A percentile compares a stretch with the other conserved stretches of the same genome.
Conservation (phyloP, 2,797 vertebrate genomes). For the Anguilla anguilla region DNA sequence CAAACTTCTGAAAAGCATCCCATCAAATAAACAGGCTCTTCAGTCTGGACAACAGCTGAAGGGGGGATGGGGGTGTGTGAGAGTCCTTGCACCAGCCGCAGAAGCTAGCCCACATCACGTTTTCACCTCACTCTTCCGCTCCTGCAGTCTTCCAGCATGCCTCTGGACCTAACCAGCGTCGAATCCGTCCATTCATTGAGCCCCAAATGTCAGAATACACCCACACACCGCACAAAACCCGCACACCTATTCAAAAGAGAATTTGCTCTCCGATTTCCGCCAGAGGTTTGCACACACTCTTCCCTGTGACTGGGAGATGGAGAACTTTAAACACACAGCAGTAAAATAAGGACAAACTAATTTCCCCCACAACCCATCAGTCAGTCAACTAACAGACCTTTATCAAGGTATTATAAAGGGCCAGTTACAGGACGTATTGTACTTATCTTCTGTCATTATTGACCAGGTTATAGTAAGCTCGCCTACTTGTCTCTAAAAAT, state of each 20-base stretch:
- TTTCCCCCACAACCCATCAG: not conserved
- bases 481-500: slow-evolving; percentile 9
- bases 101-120: slow-evolving; percentile 32
- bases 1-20: not conserved
- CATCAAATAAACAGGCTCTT: not conserved
- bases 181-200: not conserved
- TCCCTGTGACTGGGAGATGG: not conserved
- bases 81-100: slow-evolving; percentile 47
- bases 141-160: not conserved
- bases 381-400: not conserved
- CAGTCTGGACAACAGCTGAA: not conserved
- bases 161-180: not conserved
- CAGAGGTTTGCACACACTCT: not conserved
- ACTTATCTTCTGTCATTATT: not conserved
- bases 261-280: not conserved
- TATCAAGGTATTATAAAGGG: not conserved
- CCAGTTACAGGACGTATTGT: not conserved
- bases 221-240: slow-evolving; percentile 8
- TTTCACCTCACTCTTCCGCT: slow-evolving; percentile 32
- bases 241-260: not conserved
- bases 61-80: not conserved
- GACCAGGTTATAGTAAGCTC: not conserved
- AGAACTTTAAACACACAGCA: not conserved
- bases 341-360: not conserved
- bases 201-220: not conserved